A percentile compares a stretch with the other conserved stretches of the same genome.
phyloP scores from a whole-genome alignment of 2,888 invertebrate genomes.

The Galeruca laticollis region DNA sequence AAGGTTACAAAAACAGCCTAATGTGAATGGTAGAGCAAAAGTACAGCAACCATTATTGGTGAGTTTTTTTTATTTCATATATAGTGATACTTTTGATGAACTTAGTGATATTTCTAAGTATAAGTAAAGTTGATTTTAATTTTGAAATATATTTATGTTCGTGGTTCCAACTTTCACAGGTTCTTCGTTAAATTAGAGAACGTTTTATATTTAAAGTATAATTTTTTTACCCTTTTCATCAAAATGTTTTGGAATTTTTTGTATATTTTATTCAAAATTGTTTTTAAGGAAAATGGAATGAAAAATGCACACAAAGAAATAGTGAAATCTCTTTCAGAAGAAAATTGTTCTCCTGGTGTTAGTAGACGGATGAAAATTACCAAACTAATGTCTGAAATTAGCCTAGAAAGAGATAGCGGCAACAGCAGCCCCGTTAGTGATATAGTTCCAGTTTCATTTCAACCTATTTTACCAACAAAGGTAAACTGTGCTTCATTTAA shows the following conservation, averaged over 20 bases:
- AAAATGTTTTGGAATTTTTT: too few relatives aligned
- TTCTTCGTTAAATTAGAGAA: too few relatives aligned
- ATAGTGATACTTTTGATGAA: too few relatives aligned
- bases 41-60: not conserved
- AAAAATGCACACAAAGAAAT: not conserved
- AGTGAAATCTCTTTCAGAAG: not conserved
- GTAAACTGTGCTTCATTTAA: too few relatives aligned
- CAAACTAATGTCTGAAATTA: conserved; percentile 55
- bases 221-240: too few relatives aligned
- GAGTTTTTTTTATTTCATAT: too few relatives aligned
- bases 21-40: not conserved
- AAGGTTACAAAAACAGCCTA: conserved; percentile 15
- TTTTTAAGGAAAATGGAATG: conserved; percentile 15
- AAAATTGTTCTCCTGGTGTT: conserved; percentile 39
- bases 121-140: too few relatives aligned
- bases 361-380: conserved; percentile 53
- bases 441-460: not conserved
- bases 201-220: too few relatives aligned
- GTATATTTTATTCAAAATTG: not conserved
- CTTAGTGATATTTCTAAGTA: too few relatives aligned
- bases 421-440: conserved; percentile 56
- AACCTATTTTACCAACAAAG: conserved; percentile 15
- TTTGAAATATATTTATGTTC: too few relatives aligned
- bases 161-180: too few relatives aligned
- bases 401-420: conserved; percentile 55